Percentiles rank a stretch among this genome's conserved stretches.
Evolutionary conservation across 2,888 invertebrate species (phyloP).

Genomic region (Heteropelma amictum): DNA sequence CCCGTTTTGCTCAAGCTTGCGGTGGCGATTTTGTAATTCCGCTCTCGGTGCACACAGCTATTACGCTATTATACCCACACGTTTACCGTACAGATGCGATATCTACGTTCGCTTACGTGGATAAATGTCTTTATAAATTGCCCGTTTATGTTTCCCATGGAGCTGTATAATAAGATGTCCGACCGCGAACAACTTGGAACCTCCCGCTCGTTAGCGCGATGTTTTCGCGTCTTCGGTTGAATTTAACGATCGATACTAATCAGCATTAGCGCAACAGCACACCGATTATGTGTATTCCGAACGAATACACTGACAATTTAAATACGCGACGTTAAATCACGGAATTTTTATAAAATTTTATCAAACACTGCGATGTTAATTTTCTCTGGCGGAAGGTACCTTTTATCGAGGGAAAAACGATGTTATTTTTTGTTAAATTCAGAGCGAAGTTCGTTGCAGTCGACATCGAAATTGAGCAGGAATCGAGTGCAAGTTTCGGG

Average conservation of each 20-base stretch:
- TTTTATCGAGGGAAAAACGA: too few species aligned
- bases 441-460: too few species aligned
- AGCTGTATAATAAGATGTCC: neutral
- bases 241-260: slow-evolving; percentile 17
- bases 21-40: slow-evolving; percentile 5
- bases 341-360: too few species aligned
- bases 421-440: too few species aligned
- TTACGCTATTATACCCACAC: neutral
- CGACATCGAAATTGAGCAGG: too few species aligned
- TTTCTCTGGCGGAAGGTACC: too few species aligned
- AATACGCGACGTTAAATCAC: too few species aligned
- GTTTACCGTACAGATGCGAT: neutral
- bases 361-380: too few species aligned
- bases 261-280: neutral
- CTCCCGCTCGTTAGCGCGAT: slow-evolving; percentile 18
- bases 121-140: neutral
- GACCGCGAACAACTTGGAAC: slow-evolving; percentile 5
- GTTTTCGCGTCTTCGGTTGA: neutral
- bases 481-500: too few species aligned
- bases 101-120: neutral
- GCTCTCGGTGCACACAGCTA: neutral
- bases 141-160: slow-evolving; percentile 22
- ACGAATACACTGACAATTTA: too few species aligned
- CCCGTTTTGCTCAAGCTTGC: neutral
- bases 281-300: too few species aligned